Evolutionary conservation across 2,888 invertebrate species (phyloP).

Genomic region (Perithous albicinctus): DNA sequence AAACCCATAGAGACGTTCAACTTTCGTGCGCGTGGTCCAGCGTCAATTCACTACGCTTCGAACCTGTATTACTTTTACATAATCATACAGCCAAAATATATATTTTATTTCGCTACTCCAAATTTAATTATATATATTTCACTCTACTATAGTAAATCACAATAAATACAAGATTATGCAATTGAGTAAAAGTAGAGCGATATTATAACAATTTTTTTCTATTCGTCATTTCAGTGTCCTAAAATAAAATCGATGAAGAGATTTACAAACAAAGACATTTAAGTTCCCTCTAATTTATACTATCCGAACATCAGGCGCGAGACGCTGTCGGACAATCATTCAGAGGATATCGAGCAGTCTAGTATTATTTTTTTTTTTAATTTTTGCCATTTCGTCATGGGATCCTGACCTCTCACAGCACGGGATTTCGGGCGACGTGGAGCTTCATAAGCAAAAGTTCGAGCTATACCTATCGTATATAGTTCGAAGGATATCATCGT

Average conservation of each 20-base stretch:
- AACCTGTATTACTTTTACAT: background rate
- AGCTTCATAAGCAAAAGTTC: conserved; percentile 10
- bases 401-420: conserved; percentile 31
- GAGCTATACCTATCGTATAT: conserved; percentile 13
- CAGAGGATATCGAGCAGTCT: conserved; percentile 24
- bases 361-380: background rate
- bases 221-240: too few species aligned
- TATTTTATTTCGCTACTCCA: too few species aligned
- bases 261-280: too few species aligned
- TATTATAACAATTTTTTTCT: too few species aligned
- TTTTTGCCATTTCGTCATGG: conserved; percentile 11
- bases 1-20: conserved; percentile 59
- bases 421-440: conserved; percentile 23
- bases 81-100: too few species aligned
- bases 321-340: conserved; percentile 24
- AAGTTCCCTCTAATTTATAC: conserved; percentile 16
- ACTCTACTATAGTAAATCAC: too few species aligned
- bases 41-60: background rate
- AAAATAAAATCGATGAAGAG: too few species aligned
- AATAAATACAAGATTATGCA: too few species aligned
- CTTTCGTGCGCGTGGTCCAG: conserved; percentile 47
- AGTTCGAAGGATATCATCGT: conserved; percentile 33
- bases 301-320: conserved; percentile 16
- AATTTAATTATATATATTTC: too few species aligned
- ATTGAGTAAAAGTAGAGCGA: too few species aligned